Percentiles rank a stretch among this genome's conserved stretches.
Evolutionary conservation across 2,888 invertebrate species (phyloP).

Genomic region (Synergus umbraculus): DNA sequence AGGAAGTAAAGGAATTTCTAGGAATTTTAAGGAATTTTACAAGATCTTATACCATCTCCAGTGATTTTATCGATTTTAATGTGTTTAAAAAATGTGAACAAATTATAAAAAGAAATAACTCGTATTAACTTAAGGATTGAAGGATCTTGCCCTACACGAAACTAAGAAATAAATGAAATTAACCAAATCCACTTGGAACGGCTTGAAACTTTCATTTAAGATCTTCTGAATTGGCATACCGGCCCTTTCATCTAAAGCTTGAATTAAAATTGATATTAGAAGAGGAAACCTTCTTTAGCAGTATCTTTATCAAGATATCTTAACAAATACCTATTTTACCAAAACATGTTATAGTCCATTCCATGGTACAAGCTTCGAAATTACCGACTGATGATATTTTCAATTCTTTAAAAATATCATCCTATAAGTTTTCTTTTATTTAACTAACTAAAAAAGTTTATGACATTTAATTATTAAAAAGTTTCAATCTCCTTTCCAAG

Average conservation of each 20-base stretch:
- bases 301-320: background rate
- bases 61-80: no score
- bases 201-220: no score
- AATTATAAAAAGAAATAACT: no score
- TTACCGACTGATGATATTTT: slow-evolving; percentile 3
- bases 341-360: background rate
- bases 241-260: background rate
- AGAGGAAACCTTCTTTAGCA: background rate
- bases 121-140: no score
- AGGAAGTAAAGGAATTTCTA: no score
- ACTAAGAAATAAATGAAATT: no score
- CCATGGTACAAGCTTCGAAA: background rate
- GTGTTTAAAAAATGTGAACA: no score
- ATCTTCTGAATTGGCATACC: background rate
- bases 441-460: background rate
- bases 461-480: background rate
- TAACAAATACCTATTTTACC: background rate
- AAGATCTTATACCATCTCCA: no score
- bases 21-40: no score
- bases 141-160: no score
- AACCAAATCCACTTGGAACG: no score
- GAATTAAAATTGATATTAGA: background rate
- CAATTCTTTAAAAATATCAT: background rate
- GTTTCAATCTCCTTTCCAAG: background rate
- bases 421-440: background rate